Evolutionary conservation across 2,888 invertebrate species (phyloP), one percentile per base, ranked within the genome.

Genomic region (Fragum whitleyi): DNA sequence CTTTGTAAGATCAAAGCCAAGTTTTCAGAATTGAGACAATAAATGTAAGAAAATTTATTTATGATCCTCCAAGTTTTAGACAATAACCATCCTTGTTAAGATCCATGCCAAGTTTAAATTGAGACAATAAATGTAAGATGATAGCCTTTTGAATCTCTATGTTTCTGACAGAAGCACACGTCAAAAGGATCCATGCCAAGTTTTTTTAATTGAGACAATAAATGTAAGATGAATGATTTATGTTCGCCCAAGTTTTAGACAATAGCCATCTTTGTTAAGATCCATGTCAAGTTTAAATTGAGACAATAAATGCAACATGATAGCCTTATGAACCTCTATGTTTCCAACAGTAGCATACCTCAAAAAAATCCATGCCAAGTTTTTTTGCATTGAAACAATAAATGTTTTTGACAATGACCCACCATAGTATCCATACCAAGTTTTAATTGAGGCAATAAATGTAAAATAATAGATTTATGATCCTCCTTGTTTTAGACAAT

Each of bases 81-180:
- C 39, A 51, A 14, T 57, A 14, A 21, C 71, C 14, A 75, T 95
- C 94, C 90, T 94, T 93, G 1, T 95, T 95, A 68, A 95, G 93
- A 88, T 95, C 95, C 94, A 94, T 95, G 79, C 95, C 95, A 26
- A 95, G 92, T 86, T 95, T 94, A 77, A 95, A 92, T 86, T 95
- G 95, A 28, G 94, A 94, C 55, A 95, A 90, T 19, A 95, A 90
- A 79, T 94, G 94, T 65, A 95, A 91, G 61, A 95, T 94, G 74
- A 95, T 91, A 70, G 93, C 92, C 86, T 94, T 94, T n/a, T n/a
- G n/a, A n/a, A n/a, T n/a, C n/a, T n/a, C n/a, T n/a, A 85, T 94
- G 93, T 75, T 94, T 94, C 77, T 94, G 94, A 72, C 92, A 90
- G 32, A 6, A 36, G 32, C 32, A 3, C 32, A 36, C 9, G 5